phyloP scores from a whole-genome alignment of 2,888 invertebrate genomes.

The Cataglyphis albicans region DNA sequence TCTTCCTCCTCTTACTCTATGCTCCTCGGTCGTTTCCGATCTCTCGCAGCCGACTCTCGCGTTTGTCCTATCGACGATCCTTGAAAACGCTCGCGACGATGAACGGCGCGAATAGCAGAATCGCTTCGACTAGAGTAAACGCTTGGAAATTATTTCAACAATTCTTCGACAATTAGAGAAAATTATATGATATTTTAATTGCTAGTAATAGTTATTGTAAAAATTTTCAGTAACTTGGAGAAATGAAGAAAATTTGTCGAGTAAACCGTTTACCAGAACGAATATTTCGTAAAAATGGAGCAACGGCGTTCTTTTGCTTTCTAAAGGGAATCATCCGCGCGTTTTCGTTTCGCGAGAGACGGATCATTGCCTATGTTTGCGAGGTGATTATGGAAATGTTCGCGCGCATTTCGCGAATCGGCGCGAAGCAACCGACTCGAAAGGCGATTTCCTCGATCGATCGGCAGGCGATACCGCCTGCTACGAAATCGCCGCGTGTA shows the following conservation, averaged over 20 bases:
- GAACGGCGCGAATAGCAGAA: not conserved
- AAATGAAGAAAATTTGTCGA: not conserved
- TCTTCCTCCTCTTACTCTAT: conserved; percentile 63
- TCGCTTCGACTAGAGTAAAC: not conserved
- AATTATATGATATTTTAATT: not conserved
- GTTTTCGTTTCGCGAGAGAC: conserved; percentile 17
- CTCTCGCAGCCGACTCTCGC: conserved; percentile 21
- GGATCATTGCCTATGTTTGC: conserved; percentile 44
- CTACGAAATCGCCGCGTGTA: conserved; percentile 28
- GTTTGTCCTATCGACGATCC: conserved; percentile 39
- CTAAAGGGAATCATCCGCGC: conserved; percentile 26
- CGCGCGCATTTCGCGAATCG: conserved; percentile 40
- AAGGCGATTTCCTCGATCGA: conserved; percentile 32
- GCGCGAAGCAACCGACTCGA: conserved; percentile 44
- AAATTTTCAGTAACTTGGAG: not conserved
- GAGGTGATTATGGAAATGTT: conserved; percentile 50
- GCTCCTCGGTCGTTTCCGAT: conserved; percentile 61
- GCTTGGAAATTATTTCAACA: not conserved
- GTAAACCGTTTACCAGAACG: not conserved
- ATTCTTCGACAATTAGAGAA: not conserved
- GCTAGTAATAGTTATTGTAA: not conserved
- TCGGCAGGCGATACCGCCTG: conserved; percentile 23
- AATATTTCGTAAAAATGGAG: conserved; percentile 6
- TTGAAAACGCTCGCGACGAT: conserved; percentile 47
- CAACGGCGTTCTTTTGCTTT: not conserved